Percentiles rank a stretch among this genome's conserved stretches.
phyloP scores from a whole-genome alignment of 2,888 invertebrate genomes.

The Drosophila mimetica region DNA sequence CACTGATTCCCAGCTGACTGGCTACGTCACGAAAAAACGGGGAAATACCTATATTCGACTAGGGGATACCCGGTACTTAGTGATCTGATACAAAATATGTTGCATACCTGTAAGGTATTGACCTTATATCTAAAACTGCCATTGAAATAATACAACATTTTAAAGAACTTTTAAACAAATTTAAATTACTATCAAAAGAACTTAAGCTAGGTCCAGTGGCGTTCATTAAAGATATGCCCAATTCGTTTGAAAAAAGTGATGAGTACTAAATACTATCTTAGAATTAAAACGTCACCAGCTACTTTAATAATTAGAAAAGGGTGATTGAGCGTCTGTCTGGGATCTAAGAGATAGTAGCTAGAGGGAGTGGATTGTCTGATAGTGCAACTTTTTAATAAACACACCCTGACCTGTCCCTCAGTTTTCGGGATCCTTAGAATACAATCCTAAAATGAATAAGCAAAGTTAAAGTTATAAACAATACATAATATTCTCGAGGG shows the following conservation, averaged over 20 bases:
- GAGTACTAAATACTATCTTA: background rate
- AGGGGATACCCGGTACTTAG: background rate
- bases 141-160: no score
- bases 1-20: background rate
- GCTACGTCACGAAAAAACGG: background rate
- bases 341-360: background rate
- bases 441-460: no score
- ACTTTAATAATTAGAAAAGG: background rate
- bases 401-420: background rate
- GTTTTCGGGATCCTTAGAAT: no score
- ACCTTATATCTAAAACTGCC: no score
- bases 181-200: no score
- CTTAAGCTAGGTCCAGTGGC: no score
- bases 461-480: no score
- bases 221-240: no score
- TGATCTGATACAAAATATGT: background rate
- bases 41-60: background rate
- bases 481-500: no score
- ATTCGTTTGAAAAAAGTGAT: no score
- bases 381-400: background rate
- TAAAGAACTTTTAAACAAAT: no score
- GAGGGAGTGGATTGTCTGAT: background rate
- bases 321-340: background rate
- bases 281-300: background rate
- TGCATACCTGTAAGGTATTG: no score